A percentile compares a stretch with the other conserved stretches of the same genome.
Evolutionary conservation across 2,797 vertebrate genomes (phyloP).

Genomic region (Darevskia nairensis): DNA sequence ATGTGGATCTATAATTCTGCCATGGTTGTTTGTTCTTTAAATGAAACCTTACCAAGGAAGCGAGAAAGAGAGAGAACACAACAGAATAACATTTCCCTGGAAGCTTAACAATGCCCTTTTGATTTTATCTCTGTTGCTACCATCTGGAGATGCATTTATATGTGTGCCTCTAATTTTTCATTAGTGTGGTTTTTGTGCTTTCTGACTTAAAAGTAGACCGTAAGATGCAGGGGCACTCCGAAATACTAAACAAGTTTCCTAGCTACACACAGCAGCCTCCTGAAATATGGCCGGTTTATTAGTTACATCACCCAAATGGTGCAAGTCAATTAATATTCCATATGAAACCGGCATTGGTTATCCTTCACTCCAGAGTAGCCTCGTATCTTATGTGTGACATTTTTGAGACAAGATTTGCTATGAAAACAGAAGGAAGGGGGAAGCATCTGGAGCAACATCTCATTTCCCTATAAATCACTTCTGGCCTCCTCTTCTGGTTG

Average conservation of each 20-base stretch:
- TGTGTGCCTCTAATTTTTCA: not conserved
- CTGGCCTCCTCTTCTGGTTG: constrained; percentile 33
- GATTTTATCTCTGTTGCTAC: not conserved
- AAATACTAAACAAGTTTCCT: not conserved
- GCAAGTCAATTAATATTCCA: not conserved
- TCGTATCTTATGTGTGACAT: constrained; percentile 25
- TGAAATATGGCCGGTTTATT: not conserved
- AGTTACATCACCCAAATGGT: not conserved
- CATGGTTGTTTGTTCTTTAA: not conserved
- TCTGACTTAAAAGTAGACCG: constrained; percentile 4
- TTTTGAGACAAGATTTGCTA: constrained; percentile 14
- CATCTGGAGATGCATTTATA: not conserved
- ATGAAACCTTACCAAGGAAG: not conserved
- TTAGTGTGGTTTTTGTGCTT: not conserved
- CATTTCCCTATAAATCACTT: constrained; percentile 48
- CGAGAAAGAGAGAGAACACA: not conserved
- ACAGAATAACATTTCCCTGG: not conserved
- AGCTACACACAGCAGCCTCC: not conserved
- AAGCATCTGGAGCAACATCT: not conserved
- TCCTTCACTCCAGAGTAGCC: constrained; percentile 20
- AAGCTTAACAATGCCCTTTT: not conserved
- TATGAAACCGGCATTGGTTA: constrained; percentile 30
- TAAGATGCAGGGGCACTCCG: not conserved
- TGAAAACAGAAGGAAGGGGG: not conserved
- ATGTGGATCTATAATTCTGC: not conserved